These are phyloP conservation scores for Melanocharis versteri DNA, from an alignment of 2,113 vertebrate species.

Conservation along the genomic window DNA sequence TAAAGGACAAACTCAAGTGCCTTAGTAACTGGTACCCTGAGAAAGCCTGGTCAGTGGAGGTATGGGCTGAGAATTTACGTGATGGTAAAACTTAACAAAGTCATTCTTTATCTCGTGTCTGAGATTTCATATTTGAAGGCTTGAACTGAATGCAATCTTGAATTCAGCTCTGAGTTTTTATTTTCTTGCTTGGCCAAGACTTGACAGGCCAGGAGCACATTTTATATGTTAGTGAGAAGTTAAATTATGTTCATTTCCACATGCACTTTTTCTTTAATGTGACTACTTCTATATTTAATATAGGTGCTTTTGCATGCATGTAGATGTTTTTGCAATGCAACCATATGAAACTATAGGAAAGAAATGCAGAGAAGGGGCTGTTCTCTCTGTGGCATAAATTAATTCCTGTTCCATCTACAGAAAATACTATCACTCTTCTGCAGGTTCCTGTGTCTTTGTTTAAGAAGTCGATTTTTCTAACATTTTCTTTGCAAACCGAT, in stretches of 20 bases:
- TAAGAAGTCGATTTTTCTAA: background rate
- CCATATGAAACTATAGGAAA: background rate
- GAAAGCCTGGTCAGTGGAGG: background rate
- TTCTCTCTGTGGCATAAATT: background rate
- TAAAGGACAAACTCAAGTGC: background rate
- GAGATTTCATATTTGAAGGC: background rate
- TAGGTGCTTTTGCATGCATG: background rate
- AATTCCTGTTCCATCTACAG: background rate
- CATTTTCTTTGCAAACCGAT: background rate
- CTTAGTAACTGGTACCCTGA: background rate
- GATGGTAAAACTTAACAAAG: background rate
- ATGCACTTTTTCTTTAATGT: background rate
- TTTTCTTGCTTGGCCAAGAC: background rate
- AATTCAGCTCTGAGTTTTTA: background rate
- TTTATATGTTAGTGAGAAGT: background rate
- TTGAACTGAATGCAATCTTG: background rate
- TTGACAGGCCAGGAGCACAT: background rate
- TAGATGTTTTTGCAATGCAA: background rate
- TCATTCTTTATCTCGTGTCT: background rate
- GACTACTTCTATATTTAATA: background rate
- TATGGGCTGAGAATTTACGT: background rate
- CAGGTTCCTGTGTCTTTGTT: background rate
- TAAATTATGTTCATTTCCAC: background rate
- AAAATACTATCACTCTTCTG: background rate
- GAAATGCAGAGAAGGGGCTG: background rate